Conservation (phyloP, 2,113 vertebrate genomes). For the Thinocorus orbignyianus region DNA sequence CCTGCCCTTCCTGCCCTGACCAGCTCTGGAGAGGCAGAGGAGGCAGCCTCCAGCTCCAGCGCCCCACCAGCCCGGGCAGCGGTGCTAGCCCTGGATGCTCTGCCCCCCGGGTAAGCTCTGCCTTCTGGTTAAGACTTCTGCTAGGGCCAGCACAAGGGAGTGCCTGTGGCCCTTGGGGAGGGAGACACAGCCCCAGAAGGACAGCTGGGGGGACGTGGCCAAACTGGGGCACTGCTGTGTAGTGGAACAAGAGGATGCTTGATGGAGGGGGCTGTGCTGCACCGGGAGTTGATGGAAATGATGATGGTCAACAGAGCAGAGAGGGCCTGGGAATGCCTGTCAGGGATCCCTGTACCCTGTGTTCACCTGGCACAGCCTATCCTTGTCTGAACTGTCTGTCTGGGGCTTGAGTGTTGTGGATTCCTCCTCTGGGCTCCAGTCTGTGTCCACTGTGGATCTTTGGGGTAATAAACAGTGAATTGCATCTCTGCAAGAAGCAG, state of each 20-base stretch:
- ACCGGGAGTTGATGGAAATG: neutral
- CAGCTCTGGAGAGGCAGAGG: constrained; percentile 60
- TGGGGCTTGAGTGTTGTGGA: neutral
- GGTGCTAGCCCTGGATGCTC: constrained; percentile 73
- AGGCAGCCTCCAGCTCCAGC: neutral
- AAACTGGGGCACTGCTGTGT: neutral
- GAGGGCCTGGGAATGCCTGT: neutral
- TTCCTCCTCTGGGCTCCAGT: neutral
- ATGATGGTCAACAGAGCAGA: neutral
- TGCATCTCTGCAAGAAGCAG: neutral
- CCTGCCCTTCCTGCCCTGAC: constrained; percentile 34
- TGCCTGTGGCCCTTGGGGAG: neutral
- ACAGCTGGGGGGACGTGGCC: rapidly evolving
- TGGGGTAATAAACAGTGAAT: neutral
- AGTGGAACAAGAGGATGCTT: neutral
- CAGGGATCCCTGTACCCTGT: rapidly evolving
- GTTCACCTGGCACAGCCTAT: neutral
- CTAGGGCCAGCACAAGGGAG: neutral
- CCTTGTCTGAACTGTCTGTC: neutral
- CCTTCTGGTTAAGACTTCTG: neutral
- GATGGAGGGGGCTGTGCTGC: neutral
- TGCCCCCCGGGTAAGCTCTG: constrained; percentile 86
- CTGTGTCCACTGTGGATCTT: rapidly evolving
- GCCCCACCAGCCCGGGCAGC: constrained; percentile 58
- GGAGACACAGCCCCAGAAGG: neutral